phyloP scores from a whole-genome alignment of 2,113 vertebrate species.

The Propithecus coquereli region DNA sequence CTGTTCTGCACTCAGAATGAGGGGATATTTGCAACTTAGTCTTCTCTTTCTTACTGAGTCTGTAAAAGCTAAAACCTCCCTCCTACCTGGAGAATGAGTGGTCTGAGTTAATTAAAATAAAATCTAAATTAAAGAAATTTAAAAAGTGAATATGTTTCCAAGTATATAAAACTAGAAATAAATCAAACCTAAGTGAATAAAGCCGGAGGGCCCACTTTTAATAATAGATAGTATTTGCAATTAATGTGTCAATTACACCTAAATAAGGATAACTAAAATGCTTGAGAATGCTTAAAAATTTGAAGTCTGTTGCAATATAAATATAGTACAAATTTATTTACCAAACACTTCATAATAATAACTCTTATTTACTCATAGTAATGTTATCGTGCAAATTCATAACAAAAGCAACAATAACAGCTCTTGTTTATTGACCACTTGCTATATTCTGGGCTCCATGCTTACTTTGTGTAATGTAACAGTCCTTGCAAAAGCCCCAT shows the following conservation, averaged over 20 bases:
- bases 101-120: background rate
- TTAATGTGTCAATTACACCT: background rate
- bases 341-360: background rate
- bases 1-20: background rate
- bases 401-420: background rate
- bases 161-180: background rate
- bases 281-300: background rate
- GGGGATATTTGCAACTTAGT: too few species aligned
- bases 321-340: background rate
- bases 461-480: too few species aligned
- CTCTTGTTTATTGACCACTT: fast-evolving
- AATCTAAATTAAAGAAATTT: background rate
- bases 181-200: background rate
- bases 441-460: too few species aligned
- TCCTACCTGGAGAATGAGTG: background rate
- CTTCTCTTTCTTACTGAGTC: background rate
- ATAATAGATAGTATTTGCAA: background rate
- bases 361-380: background rate
- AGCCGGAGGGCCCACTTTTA: background rate
- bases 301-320: background rate
- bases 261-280: background rate
- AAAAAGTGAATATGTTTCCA: background rate
- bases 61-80: background rate
- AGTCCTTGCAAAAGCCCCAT: background rate
- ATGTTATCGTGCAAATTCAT: background rate